phyloP scores from a whole-genome alignment of 2,888 invertebrate genomes.

The Cabera pusaria region DNA sequence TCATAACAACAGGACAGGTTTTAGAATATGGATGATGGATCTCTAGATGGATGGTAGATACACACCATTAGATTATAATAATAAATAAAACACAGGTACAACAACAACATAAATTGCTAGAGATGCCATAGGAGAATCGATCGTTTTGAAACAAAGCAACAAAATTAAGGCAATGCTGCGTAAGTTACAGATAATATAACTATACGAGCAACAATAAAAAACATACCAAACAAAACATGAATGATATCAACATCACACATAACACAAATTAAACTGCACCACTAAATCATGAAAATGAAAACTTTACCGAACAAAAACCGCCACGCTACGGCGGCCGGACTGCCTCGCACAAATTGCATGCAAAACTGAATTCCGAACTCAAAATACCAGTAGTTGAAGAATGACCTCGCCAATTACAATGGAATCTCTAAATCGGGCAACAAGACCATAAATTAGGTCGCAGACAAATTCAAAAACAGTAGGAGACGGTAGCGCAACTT shows the following conservation, averaged over 20 bases:
- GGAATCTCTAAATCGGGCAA: slow-evolving; percentile 71
- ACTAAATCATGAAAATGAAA: slow-evolving; percentile 23
- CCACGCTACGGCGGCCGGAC: slow-evolving; percentile 38
- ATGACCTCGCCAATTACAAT: slow-evolving; percentile 74
- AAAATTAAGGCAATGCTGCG: too few species aligned
- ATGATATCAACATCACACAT: slow-evolving; percentile 1
- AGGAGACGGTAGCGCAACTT: slow-evolving; percentile 80
- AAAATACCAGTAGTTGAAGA: slow-evolving; percentile 51
- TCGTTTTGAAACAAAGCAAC: too few species aligned
- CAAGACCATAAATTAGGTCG: slow-evolving; percentile 71
- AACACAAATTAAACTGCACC: slow-evolving; percentile 10
- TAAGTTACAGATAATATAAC: too few species aligned
- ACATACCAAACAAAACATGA: neutral
- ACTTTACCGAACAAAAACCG: slow-evolving; percentile 19
- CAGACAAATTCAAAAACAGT: slow-evolving; percentile 82
- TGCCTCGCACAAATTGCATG: slow-evolving; percentile 46
- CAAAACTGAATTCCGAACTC: slow-evolving; percentile 59
- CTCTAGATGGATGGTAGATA: too few species aligned
- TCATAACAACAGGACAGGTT: too few species aligned
- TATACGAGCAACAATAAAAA: too few species aligned
- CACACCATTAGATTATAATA: too few species aligned
- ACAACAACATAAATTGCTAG: neutral
- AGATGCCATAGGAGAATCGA: too few species aligned
- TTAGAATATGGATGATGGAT: too few species aligned
- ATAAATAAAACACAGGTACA: too few species aligned